These are phyloP conservation scores for Formica aserva DNA, from an alignment of 2,888 invertebrate species.

Conservation along the genomic window DNA sequence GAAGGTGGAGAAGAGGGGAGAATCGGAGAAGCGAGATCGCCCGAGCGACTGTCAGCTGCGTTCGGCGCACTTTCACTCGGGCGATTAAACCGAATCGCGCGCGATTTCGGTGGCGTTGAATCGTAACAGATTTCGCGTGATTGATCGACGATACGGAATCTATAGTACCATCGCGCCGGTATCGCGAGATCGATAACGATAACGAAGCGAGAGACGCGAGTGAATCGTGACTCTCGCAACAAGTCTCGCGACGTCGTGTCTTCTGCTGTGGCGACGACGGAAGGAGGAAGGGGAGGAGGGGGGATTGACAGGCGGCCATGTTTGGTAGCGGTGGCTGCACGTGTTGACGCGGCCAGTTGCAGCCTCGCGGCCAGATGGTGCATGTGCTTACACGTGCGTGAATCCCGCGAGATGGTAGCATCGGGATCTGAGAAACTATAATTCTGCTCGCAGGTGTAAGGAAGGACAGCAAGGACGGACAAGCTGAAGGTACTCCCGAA, in stretches of 20 bases:
- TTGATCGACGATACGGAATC: background rate
- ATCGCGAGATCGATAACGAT: background rate
- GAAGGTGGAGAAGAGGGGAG: background rate
- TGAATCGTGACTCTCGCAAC: constrained; percentile 13
- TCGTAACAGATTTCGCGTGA: constrained; percentile 36
- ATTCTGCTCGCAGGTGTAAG: constrained; percentile 36
- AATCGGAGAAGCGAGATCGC: background rate
- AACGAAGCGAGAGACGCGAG: background rate
- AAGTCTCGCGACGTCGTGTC: constrained; percentile 20
- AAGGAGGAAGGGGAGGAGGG: constrained; percentile 16
- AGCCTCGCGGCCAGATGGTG: constrained; percentile 50
- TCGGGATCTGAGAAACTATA: background rate
- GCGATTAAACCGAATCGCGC: constrained; percentile 30
- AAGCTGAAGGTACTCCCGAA: background rate
- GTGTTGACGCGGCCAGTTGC: constrained; percentile 69
- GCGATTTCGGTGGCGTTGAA: constrained; percentile 35
- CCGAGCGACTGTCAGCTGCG: constrained; percentile 28
- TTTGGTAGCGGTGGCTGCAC: constrained; percentile 74
- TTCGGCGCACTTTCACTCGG: constrained; percentile 43
- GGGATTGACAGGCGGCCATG: constrained; percentile 73
- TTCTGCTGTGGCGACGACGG: constrained; percentile 4
- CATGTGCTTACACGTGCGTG: constrained; percentile 13
- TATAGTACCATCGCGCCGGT: background rate
- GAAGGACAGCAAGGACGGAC: background rate
- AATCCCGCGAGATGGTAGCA: background rate